A percentile compares a stretch with the other conserved stretches of the same genome.
Evolutionary conservation across 2,797 vertebrate genomes (phyloP).

Genomic region (Chelmon rostratus): DNA sequence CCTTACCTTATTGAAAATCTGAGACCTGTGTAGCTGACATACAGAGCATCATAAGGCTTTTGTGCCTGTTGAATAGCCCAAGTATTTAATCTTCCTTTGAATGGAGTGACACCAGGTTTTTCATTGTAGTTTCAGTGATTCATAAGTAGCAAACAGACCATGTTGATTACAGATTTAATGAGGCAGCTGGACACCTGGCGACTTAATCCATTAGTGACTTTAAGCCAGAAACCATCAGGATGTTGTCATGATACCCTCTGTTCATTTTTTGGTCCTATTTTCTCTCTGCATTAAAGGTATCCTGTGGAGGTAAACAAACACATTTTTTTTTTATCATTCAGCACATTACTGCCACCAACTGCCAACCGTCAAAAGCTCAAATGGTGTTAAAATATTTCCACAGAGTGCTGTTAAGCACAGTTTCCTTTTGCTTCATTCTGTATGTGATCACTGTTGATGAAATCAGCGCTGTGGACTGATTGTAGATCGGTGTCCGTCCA

Average conservation of each 20-base stretch:
- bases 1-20: too few relatives aligned
- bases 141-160: slow-evolving; percentile 6
- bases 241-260: slow-evolving; percentile 2
- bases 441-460: neutral
- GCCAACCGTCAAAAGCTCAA: neutral
- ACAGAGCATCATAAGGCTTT: neutral
- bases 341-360: neutral
- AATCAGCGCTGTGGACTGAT: neutral
- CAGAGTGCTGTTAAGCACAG: neutral
- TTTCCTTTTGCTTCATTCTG: neutral
- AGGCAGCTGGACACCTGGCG: neutral
- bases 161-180: slow-evolving; percentile 13
- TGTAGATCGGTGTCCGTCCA: neutral
- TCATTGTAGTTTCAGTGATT: slow-evolving; percentile 1
- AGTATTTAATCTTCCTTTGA: slow-evolving; percentile 10
- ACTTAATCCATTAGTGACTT: slow-evolving; percentile 3
- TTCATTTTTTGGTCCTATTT: slow-evolving; percentile 8
- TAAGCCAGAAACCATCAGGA: slow-evolving; percentile 11
- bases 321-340: neutral
- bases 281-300: neutral
- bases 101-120: neutral
- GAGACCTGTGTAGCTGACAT: neutral
- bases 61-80: neutral
- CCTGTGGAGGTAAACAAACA: slow-evolving; percentile 4
- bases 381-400: neutral